phyloP scores from a whole-genome alignment of 2,888 invertebrate species.

The Rotaria socialis region DNA sequence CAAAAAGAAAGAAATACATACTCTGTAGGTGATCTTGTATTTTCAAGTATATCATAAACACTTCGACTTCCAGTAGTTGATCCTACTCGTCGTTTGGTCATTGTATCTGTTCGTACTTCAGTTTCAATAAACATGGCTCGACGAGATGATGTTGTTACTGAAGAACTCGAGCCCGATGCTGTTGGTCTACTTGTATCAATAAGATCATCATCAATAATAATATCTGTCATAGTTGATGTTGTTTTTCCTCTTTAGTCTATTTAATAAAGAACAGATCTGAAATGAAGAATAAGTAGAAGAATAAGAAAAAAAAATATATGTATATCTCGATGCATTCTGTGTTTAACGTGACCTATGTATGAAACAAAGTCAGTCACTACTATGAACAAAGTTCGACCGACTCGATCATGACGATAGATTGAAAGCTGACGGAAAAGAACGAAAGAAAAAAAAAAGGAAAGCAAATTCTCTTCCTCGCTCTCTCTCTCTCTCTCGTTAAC shows the following conservation, averaged over 20 bases:
- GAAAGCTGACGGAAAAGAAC: not conserved
- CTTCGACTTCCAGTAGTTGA: not conserved
- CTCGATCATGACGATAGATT: slow-evolving; percentile 2
- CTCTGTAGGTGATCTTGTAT: slow-evolving; percentile 26
- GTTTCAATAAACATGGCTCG: not conserved
- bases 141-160: not conserved
- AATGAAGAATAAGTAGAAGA: not conserved
- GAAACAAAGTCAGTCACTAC: not conserved
- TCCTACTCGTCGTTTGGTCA: not conserved
- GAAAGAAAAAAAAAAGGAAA: not conserved
- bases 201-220: not conserved
- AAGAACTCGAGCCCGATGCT: not conserved
- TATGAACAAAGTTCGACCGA: slow-evolving; percentile 23
- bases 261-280: not conserved
- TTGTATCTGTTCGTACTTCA: not conserved
- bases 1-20: not conserved
- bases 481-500: not conserved
- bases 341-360: not conserved
- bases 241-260: not conserved
- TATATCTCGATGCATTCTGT: not conserved
- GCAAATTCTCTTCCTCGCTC: not conserved
- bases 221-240: not conserved
- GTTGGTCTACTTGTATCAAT: not conserved
- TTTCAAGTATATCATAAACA: slow-evolving; percentile 26
- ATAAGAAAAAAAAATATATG: not conserved